Evolutionary conservation across 1,140 invertebrate species (phyloP), one percentile per base, ranked within the genome.

Genomic region (Proctacanthus coquilletti): DNA sequence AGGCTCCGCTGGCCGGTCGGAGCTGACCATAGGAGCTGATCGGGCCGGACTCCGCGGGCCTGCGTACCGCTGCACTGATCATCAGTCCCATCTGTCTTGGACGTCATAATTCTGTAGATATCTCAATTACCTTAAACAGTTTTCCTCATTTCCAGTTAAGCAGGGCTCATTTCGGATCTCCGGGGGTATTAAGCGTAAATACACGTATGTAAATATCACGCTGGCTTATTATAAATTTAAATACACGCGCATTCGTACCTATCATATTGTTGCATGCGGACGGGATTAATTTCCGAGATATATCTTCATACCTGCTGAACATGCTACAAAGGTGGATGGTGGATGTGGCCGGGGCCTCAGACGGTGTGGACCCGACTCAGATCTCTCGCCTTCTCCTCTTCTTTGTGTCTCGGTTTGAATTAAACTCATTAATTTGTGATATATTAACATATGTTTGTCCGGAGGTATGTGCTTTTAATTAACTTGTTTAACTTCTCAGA

Each of bases 181-280:
- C 23, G 13, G 23, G 23, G 13, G 13, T 13, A 27, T 27, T 27
- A 27, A n/a, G n/a, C 23, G 13, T 13, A 27, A 9, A 27, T 27
- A 13, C 23, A 13, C 23, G 8, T 13, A 27, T 27, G 23, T 27
- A 27, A 27, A 27, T 27, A 27, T 27, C 23, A 27, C 13, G 23
- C 23, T 27, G 23, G 13, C 23, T 27, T 27, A 27, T 27, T 27
- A 27, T 27, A 27, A 27, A 27, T 27, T 27, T 27, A 27, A 27
- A 27, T 27, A 27, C 23, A 27, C 23, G 13, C 23, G 23, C 8
- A 13, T n/a, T n/a, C n/a, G n/a, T n/a, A n/a, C n/a, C n/a, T n/a
- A 27, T 8, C 13, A 27, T 27, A 9, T 27, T 27, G 23, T 27
- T 27, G 23, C 23, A 27, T 13, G 23, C 8, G 13, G 13, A 27